Evolutionary conservation across 2,113 vertebrate species (phyloP).

Genomic region (Lepidiolamprologus cunningtoni): DNA sequence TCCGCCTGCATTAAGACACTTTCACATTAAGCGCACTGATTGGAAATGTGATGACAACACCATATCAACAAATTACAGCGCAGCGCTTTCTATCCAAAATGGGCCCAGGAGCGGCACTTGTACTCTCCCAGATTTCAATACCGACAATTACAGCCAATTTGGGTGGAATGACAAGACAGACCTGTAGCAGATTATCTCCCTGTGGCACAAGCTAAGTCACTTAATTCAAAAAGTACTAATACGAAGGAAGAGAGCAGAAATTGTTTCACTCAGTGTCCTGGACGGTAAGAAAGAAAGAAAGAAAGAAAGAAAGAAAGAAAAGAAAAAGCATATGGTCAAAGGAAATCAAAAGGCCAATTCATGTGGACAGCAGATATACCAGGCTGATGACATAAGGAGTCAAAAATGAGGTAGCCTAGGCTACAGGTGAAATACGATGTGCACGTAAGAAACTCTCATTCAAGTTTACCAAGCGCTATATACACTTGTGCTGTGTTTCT

Average conservation of each 20-base stretch:
- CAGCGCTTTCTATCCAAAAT: slow-evolving; percentile 86
- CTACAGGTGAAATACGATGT: background rate
- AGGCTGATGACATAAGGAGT: background rate
- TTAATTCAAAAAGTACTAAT: background rate
- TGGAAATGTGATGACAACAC: slow-evolving; percentile 97
- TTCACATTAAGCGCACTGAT: slow-evolving; percentile 91
- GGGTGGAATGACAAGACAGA: slow-evolving; percentile 76
- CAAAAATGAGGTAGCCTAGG: background rate
- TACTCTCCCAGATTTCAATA: slow-evolving; percentile 93
- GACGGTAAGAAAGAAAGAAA: background rate
- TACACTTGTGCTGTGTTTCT: background rate
- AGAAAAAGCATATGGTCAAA: background rate
- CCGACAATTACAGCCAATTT: slow-evolving; percentile 98
- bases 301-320: background rate
- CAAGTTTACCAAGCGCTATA: background rate
- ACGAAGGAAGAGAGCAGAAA: background rate
- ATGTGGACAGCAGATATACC: background rate
- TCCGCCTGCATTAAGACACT: slow-evolving; percentile 93
- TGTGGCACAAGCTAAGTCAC: slow-evolving; percentile 57
- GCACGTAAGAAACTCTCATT: background rate
- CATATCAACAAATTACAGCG: slow-evolving; percentile 95
- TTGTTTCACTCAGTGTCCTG: background rate
- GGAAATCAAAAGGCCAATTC: background rate
- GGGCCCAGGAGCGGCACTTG: slow-evolving; percentile 87
- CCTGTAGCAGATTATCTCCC: slow-evolving; percentile 63